A percentile compares a stretch with the other conserved stretches of the same genome.
Evolutionary conservation across 2,797 vertebrate species (phyloP).

Genomic region (Manis crassicaudata): DNA sequence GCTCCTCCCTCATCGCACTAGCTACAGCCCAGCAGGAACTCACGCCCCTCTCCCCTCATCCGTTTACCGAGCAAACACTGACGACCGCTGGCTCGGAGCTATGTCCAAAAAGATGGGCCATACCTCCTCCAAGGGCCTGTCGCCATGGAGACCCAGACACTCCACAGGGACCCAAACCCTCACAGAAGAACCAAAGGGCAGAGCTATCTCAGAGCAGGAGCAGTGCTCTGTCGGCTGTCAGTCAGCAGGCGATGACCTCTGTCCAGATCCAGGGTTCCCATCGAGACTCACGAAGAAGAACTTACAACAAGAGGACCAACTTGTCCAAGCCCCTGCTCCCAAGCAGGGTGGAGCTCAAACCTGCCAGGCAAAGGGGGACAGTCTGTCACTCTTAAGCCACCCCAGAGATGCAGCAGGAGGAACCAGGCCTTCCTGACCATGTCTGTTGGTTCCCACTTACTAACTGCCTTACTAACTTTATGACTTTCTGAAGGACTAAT

Average conservation of each 20-base stretch:
- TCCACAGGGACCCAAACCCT: not conserved
- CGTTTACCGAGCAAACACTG: not conserved
- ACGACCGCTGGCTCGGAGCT: not conserved
- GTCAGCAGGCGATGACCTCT: not conserved
- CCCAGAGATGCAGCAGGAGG: not conserved
- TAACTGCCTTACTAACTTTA: not conserved
- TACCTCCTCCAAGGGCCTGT: not conserved
- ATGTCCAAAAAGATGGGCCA: not conserved
- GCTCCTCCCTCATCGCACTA: not conserved
- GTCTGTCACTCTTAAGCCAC: not conserved
- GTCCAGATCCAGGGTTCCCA: not conserved
- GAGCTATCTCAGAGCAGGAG: not conserved
- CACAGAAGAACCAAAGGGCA: not conserved
- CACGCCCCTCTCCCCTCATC: not conserved
- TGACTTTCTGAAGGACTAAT: not conserved
- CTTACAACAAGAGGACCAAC: not conserved
- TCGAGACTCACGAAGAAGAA: not conserved
- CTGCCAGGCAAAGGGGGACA: not conserved
- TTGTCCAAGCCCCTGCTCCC: not conserved
- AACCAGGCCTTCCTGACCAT: not conserved
- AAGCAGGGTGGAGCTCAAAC: not conserved
- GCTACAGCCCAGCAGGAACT: not conserved
- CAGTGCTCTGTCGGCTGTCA: not conserved
- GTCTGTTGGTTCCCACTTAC: not conserved
- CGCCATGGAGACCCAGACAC: not conserved